Evolutionary conservation across 2,113 vertebrate species (phyloP).

Genomic region (Podocnemis expansa): DNA sequence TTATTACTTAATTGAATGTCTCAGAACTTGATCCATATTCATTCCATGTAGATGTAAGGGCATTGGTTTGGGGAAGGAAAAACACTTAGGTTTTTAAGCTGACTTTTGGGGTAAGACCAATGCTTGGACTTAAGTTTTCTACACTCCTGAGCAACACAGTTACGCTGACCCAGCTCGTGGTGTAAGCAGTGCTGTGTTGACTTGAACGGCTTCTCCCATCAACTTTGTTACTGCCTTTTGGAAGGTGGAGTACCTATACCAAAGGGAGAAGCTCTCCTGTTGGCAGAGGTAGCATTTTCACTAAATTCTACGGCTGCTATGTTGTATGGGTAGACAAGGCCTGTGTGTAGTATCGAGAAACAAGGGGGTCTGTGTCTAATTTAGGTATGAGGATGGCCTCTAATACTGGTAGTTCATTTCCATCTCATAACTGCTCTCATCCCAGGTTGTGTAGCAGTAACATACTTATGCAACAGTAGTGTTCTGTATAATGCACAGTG

Average conservation of each 20-base stretch:
- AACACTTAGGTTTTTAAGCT: background rate
- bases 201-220: background rate
- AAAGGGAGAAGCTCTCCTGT: background rate
- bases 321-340: background rate
- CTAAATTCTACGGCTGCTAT: background rate
- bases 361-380: background rate
- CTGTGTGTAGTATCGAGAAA: background rate
- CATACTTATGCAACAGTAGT: background rate
- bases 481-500: background rate
- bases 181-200: background rate
- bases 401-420: background rate
- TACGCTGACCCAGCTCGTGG: background rate
- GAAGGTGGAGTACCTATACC: background rate
- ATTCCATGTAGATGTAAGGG: background rate
- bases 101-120: background rate
- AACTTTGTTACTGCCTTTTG: background rate
- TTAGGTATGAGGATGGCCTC: background rate
- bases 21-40: background rate
- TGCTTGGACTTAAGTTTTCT: background rate
- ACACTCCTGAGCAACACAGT: background rate
- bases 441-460: background rate
- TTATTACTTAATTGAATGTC: background rate
- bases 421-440: background rate
- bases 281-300: background rate
- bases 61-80: rapidly evolving